A percentile compares a stretch with the other conserved stretches of the same genome.
Evolutionary conservation across 1,140 invertebrate genomes (phyloP).

Genomic region (Scaptomyza pallida): DNA sequence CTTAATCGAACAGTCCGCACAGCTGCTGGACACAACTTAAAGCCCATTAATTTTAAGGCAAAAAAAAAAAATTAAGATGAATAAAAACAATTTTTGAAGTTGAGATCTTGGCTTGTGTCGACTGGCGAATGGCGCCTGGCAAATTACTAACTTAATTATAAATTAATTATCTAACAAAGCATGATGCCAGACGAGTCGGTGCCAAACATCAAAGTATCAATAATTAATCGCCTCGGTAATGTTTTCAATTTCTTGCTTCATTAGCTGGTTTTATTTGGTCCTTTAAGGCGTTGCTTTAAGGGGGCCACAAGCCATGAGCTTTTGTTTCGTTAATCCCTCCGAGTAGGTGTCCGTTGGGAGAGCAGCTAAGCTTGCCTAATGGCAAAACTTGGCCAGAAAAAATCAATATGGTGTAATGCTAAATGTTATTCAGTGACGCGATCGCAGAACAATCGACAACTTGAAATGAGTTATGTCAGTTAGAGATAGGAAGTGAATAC

Average conservation of each 20-base stretch:
- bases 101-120: conserved; percentile 17
- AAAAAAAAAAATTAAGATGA: neutral
- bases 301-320: conserved; percentile 21
- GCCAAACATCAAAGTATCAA: conserved; percentile 76
- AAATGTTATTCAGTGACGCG: conserved; percentile 7
- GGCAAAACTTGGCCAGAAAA: conserved; percentile 38
- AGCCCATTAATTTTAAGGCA: conserved; percentile 30
- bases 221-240: conserved; percentile 81
- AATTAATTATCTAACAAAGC: conserved; percentile 71
- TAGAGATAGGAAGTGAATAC: conserved; percentile 4
- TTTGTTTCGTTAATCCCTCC: conserved; percentile 52
- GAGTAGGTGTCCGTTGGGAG: conserved; percentile 19
- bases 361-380: conserved; percentile 62
- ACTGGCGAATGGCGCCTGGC: conserved; percentile 18
- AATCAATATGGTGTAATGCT: conserved; percentile 26
- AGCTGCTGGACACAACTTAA: conserved; percentile 60
- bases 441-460: conserved; percentile 18
- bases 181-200: conserved; percentile 10
- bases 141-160: conserved; percentile 80
- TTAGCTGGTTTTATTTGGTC: conserved; percentile 68
- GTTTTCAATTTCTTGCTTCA: conserved; percentile 82
- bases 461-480: conserved; percentile 49
- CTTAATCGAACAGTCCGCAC: conserved; percentile 59
- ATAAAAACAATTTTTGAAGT: conserved; percentile 23
- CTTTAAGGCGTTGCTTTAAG: conserved; percentile 33